phyloP scores from a whole-genome alignment of 1,140 invertebrate species.

The Argopecten irradians region DNA sequence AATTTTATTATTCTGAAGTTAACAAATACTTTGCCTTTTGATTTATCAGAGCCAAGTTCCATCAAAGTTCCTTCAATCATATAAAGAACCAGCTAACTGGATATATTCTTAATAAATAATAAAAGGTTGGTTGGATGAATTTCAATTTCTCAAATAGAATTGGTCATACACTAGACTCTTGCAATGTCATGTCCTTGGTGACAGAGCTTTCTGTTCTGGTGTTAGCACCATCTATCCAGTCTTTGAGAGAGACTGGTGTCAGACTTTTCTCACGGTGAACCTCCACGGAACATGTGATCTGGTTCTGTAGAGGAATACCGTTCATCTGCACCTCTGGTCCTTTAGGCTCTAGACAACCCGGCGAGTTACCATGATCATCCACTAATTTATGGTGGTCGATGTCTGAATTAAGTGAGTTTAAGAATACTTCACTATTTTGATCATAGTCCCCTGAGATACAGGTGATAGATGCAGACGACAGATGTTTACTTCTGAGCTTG shows the following conservation, averaged over 20 bases:
- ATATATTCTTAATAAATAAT: too few relatives aligned
- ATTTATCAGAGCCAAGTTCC: too few relatives aligned
- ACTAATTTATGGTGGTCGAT: background rate
- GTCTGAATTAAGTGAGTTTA: background rate
- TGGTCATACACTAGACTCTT: conserved; percentile 35
- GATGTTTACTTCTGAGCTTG: background rate
- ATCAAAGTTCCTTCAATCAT: too few relatives aligned
- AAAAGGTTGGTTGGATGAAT: too few relatives aligned
- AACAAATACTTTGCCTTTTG: too few relatives aligned
- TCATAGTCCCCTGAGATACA: background rate
- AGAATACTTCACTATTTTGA: background rate
- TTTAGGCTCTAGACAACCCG: background rate
- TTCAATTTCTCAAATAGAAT: background rate
- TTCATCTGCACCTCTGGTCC: conserved; percentile 36
- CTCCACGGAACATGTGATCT: conserved; percentile 68
- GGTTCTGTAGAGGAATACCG: conserved; percentile 61
- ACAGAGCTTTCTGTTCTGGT: conserved; percentile 37
- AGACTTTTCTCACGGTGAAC: conserved; percentile 66
- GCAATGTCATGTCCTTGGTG: conserved; percentile 35
- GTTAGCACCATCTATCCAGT: conserved; percentile 44
- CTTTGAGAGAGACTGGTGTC: conserved; percentile 36
- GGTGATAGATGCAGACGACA: conserved; percentile 21
- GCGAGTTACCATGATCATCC: background rate
- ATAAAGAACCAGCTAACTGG: too few relatives aligned
- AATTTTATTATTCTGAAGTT: too few relatives aligned